A percentile compares a stretch with the other conserved stretches of the same genome.
Conservation (phyloP, 2,888 invertebrate genomes). For the Salticus scenicus region DNA sequence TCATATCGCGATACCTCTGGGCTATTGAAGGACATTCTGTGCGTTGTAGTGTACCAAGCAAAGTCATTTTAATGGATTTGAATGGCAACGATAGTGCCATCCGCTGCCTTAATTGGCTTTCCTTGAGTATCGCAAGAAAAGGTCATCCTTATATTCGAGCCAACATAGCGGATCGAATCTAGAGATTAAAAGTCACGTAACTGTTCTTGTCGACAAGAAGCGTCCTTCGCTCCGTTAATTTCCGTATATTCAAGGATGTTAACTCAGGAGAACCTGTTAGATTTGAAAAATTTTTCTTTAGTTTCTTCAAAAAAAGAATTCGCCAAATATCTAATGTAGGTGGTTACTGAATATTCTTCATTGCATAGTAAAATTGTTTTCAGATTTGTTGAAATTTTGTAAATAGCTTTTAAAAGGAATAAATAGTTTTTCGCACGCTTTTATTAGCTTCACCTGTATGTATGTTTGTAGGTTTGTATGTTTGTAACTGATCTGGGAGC, state of each 20-base stretch:
- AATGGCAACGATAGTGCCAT: background rate
- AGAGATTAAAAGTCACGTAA: constrained; percentile 11
- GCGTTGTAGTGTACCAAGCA: background rate
- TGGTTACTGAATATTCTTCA: background rate
- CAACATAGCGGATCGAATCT: constrained; percentile 2
- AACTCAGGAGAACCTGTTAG: constrained; percentile 2
- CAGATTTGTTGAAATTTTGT: too few species aligned
- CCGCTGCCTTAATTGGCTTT: constrained; percentile 3
- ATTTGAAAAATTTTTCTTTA: background rate
- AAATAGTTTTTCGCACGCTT: too few species aligned
- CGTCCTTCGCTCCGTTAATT: constrained; percentile 13
- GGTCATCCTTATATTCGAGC: background rate
- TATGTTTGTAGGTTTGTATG: too few species aligned
- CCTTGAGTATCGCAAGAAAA: background rate
- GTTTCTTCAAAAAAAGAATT: background rate
- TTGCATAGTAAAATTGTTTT: too few species aligned
- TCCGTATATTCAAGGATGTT: constrained; percentile 13
- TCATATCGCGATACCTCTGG: too few species aligned
- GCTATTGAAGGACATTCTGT: too few species aligned
- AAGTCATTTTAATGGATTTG: background rate
- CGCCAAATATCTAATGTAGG: background rate
- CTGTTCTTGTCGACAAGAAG: background rate
- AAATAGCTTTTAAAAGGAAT: too few species aligned
- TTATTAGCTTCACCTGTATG: too few species aligned
- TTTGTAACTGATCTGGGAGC: too few species aligned